Percentiles rank a stretch among this genome's conserved stretches.
These are phyloP conservation scores for Zaprionus africanus DNA, from an alignment of 1,140 invertebrate genomes.

Conservation along the genomic window DNA sequence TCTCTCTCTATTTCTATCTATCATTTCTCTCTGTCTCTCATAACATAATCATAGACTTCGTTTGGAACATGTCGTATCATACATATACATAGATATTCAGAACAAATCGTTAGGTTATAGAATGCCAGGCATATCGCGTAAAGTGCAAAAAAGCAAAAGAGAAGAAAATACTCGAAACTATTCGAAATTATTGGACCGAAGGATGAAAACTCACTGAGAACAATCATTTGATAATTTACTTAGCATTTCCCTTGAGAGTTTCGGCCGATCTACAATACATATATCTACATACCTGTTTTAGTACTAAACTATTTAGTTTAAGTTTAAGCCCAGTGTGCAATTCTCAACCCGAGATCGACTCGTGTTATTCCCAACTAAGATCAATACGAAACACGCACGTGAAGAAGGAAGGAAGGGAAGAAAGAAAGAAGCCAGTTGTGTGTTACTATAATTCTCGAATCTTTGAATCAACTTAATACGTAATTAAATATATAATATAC, in stretches of 20 bases:
- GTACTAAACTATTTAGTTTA: slow-evolving; percentile 5
- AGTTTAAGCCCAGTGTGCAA: background rate
- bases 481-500: slow-evolving; percentile 63
- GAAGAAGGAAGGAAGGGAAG: too few relatives aligned
- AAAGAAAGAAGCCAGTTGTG: slow-evolving; percentile 24
- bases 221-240: slow-evolving; percentile 7
- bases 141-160: slow-evolving; percentile 20
- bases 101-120: slow-evolving; percentile 47
- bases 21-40: slow-evolving; percentile 56
- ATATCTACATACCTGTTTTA: slow-evolving; percentile 1
- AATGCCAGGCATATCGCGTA: slow-evolving; percentile 51
- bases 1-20: slow-evolving; percentile 54
- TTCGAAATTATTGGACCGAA: background rate
- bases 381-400: slow-evolving; percentile 6
- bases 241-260: slow-evolving; percentile 16
- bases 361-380: slow-evolving; percentile 31
- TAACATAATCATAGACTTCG: slow-evolving; percentile 48
- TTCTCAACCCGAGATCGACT: background rate
- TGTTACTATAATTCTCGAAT: slow-evolving; percentile 56
- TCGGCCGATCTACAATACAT: background rate
- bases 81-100: slow-evolving; percentile 27
- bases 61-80: slow-evolving; percentile 33
- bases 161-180: background rate
- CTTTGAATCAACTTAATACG: slow-evolving; percentile 73
- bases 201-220: background rate